Base-by-base conservation (phyloP, 2,113 vertebrate genomes). In the Cottus gobio region DNA sequence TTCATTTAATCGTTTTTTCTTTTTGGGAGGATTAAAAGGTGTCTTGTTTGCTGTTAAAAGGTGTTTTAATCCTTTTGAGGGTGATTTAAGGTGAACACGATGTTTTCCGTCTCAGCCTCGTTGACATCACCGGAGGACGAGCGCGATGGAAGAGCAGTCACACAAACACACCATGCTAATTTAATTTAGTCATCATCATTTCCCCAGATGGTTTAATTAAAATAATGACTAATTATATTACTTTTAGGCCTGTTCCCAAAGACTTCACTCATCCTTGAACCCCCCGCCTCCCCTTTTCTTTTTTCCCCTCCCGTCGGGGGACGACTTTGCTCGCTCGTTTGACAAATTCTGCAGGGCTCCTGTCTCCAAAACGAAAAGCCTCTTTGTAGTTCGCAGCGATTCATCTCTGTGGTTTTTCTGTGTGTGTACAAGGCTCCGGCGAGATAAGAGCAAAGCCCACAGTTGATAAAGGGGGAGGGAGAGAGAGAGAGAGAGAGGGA, bases 181-280 rank as follows among this genome's bases (percentile, higher is more conserved):
- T 85, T 46, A 75, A 86, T 90, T 85, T 68, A 42, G 50, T 50
- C 39, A 31, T 81, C 62, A 61, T 80, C 61, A 54, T 80, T 79
- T 77, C 42, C 77, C 64, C 77, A 86, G 85, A 90, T 87, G 70
- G 81, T 90, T 90, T 80, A 56, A 90, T 85, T 87, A 78, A 85
- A 83, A 61, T 56, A 50, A 28, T 50, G 69, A 76, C 63, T 82
- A 72, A 89, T 87, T 86, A 63, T 66, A 81, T 85, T 68, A 72
- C 48, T 79, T 84, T 76, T 54, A 36, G 79, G 79, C 70, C 62
- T n/a, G 71, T 83, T 86, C 84, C 78, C 75, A 85, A 85, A 81
- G 64, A 73, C 34, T 50, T 62, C 69, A 50, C 69, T 69, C 54
- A 31, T 44, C 71, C 57, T 79, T 1, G 9, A 80, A 56, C 52